phyloP scores from a whole-genome alignment of 2,888 invertebrate species.

The Scaptodrosophila latifasciaeformis region DNA sequence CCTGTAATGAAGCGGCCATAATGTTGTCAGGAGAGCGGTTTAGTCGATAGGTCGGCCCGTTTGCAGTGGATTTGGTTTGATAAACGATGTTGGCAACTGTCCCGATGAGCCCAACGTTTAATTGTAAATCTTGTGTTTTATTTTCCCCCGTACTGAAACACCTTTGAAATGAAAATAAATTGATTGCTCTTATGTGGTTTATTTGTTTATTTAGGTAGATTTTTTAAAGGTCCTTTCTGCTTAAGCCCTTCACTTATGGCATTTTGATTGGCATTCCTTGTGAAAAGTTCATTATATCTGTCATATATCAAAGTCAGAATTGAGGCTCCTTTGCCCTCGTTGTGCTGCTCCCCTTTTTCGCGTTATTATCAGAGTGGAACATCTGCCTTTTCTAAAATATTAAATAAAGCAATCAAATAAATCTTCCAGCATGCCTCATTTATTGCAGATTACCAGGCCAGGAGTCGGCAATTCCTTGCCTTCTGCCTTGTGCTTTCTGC shows the following conservation, averaged over 20 bases:
- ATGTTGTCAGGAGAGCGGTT: constrained; percentile 27
- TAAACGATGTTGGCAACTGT: constrained; percentile 50
- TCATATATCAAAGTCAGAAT: constrained; percentile 56
- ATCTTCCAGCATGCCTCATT: constrained; percentile 73
- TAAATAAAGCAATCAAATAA: constrained; percentile 73
- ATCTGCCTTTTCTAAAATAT: constrained; percentile 66
- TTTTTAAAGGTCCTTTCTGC: no score
- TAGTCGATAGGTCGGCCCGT: no score
- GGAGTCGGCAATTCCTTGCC: neutral
- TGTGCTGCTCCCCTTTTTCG: neutral
- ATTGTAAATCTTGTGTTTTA: no score
- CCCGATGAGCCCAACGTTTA: constrained; percentile 48
- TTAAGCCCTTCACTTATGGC: neutral
- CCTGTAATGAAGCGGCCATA: constrained; percentile 50
- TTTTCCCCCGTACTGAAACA: no score
- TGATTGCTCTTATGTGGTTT: no score
- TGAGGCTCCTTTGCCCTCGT: constrained; percentile 1
- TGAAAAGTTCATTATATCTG: constrained; percentile 57
- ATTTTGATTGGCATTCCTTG: constrained; percentile 5
- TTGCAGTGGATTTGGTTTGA: constrained; percentile 48
- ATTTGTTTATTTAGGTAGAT: no score
- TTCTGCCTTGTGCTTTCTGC: constrained; percentile 19
- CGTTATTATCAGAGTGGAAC: constrained; percentile 41
- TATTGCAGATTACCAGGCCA: constrained; percentile 71
- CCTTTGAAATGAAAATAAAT: no score